Base-by-base conservation (phyloP, 1,140 invertebrate species). In the Tribolium castaneum region DNA sequence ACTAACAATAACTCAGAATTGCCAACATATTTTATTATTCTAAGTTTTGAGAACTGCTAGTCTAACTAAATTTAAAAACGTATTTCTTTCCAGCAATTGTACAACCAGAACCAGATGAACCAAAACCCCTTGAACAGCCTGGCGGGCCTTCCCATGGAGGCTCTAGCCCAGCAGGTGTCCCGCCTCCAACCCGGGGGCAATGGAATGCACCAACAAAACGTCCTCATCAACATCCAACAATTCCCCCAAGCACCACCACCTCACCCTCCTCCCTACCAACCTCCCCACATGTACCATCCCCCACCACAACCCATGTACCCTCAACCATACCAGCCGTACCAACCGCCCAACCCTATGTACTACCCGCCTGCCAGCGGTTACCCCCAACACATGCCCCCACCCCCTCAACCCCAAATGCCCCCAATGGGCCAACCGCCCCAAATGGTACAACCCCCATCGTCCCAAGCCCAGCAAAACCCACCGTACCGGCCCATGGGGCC, bases 321-420 rank as follows among this genome's bases (percentile, higher is more conserved):
- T 62, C 83, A 84, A 13, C 83, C 83, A 14, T 85, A 86, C 79
- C 82, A 82, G 6, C 30, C 59, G 52, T 85, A 86, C 62, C 85
- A 84, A 51, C 83, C 84, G 10, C 84, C 84, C 16, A 84, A 82
- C 74, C 84, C 81, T n/a, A 82, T 84, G 79, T 85, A 84, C 74
- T 84, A 85, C 62, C 83, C 83, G 0, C 84, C 84, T 1, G 79
- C 77, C 10, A 82, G 81, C 0, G 81, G 81, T 5, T 85, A 84
- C 70, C 80, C 85, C 6, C 86, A 87, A 10, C 86, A 87, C 3
- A 89, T 87, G 82, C 87, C 88, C 84, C 87, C 86, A 7, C 88
- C 87, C 70, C 83, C 86, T 75, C 85, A 87, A 12, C 88, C 87
- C n/a, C 88, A 86, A 80, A 84, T 89, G 77, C 80, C 86, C 6